Evolutionary conservation across 2,797 vertebrate genomes (phyloP).

Genomic region (Danio kyathit): DNA sequence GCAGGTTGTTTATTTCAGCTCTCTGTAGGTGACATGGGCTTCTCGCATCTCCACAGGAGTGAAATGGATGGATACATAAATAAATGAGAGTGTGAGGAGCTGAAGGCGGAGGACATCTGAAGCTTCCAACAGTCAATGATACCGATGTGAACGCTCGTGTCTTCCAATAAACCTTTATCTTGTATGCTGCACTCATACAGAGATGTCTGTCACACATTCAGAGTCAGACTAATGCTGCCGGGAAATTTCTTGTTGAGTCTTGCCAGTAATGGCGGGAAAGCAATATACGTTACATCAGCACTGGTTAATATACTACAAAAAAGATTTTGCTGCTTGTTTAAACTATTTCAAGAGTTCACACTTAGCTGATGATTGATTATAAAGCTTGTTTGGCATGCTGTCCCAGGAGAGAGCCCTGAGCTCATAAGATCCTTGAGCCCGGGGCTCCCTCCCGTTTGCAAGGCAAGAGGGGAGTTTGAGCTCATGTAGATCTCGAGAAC

Average conservation of each 20-base stretch:
- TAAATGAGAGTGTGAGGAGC: constrained; percentile 39
- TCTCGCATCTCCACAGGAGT: constrained; percentile 36
- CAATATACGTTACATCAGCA: not conserved
- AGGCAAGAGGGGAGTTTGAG: too few species aligned
- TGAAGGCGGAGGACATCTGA: constrained; percentile 24
- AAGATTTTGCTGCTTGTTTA: too few species aligned
- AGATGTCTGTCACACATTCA: not conserved
- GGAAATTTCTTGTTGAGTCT: constrained; percentile 26
- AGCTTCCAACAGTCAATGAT: constrained; percentile 29
- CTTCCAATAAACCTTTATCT: constrained; percentile 33
- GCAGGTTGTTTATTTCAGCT: constrained; percentile 34
- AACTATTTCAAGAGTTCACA: too few species aligned
- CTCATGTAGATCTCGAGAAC: too few species aligned
- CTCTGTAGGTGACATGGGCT: constrained; percentile 15
- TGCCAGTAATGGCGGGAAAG: constrained; percentile 9
- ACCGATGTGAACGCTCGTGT: constrained; percentile 25
- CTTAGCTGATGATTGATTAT: too few species aligned
- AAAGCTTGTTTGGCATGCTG: too few species aligned
- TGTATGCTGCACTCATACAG: constrained; percentile 12
- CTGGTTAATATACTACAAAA: not conserved
- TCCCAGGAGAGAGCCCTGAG: too few species aligned
- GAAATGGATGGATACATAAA: constrained; percentile 36
- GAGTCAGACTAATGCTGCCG: not conserved
- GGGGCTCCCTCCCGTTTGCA: too few species aligned
- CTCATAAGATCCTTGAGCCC: too few species aligned